Conservation (phyloP, 2,888 invertebrate genomes). For the Orgyia antiqua region DNA sequence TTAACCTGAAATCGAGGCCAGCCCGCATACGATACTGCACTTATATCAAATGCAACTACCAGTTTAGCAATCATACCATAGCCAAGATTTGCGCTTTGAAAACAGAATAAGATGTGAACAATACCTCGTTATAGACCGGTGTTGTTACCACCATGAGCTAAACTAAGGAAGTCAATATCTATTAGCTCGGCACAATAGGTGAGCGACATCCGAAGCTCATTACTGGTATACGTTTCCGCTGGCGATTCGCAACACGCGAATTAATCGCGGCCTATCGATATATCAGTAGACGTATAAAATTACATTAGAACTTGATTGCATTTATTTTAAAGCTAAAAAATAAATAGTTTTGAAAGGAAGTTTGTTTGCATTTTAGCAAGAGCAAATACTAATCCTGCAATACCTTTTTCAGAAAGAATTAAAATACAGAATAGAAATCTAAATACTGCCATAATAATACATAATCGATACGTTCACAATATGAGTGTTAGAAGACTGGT, state of each 20-base stretch:
- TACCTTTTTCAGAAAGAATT: no score
- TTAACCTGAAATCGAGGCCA: conserved; percentile 44
- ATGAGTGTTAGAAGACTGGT: conserved; percentile 40
- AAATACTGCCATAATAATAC: no score
- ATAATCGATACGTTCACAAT: conserved; percentile 24
- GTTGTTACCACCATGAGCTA: conserved; percentile 56
- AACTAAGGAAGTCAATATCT: conserved; percentile 76
- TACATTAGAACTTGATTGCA: conserved; percentile 8
- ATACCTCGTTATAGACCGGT: conserved; percentile 64
- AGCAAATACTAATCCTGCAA: no score
- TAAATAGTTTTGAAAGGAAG: no score
- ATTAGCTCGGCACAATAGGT: conserved; percentile 76
- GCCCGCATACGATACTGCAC: conserved; percentile 19
- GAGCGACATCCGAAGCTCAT: conserved; percentile 78
- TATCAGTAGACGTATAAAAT: conserved; percentile 37
- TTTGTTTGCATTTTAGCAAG: no score
- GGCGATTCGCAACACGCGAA: conserved; percentile 65
- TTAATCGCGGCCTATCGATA: conserved; percentile 50
- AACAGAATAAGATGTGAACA: conserved; percentile 67
- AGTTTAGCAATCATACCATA: conserved; percentile 47
- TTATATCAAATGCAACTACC: conserved; percentile 19
- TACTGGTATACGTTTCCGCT: conserved; percentile 72
- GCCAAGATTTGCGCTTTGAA: conserved; percentile 45
- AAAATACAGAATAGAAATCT: no score
- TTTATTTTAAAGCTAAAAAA: no score